These are phyloP conservation scores for Eurois occulta DNA, from an alignment of 2,888 invertebrate genomes.

Conservation along the genomic window DNA sequence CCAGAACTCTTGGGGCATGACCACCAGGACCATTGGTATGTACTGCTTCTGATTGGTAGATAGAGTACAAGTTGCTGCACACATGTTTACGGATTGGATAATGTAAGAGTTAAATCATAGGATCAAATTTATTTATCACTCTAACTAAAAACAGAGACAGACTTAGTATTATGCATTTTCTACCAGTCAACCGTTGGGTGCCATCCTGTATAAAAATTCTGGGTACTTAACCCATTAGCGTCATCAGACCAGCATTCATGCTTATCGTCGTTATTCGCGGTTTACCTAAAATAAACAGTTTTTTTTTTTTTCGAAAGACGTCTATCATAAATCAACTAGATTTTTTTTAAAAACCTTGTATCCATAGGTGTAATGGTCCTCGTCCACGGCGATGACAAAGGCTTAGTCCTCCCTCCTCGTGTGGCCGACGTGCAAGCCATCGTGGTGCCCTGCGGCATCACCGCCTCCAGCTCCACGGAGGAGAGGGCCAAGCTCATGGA, in stretches of 20 bases:
- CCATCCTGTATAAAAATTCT: too few species aligned
- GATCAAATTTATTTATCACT: background rate
- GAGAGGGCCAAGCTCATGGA: slow-evolving; percentile 92
- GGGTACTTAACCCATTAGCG: too few species aligned
- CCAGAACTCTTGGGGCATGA: slow-evolving; percentile 99
- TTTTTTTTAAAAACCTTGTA: background rate
- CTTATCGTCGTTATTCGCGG: too few species aligned
- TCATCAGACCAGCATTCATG: too few species aligned
- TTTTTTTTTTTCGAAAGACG: too few species aligned
- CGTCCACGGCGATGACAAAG: slow-evolving; percentile 99
- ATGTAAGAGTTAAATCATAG: background rate
- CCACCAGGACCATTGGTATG: slow-evolving; percentile 97
- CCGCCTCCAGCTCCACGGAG: slow-evolving; percentile 93
- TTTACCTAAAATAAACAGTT: too few species aligned
- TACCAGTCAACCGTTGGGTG: too few species aligned
- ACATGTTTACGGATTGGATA: background rate
- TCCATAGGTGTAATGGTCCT: slow-evolving; percentile 94
- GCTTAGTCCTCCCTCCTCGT: slow-evolving; percentile 98
- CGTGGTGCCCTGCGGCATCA: slow-evolving; percentile 99
- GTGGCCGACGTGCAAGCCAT: slow-evolving; percentile 97
- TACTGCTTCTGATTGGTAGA: background rate
- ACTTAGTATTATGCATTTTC: too few species aligned
- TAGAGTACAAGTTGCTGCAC: background rate
- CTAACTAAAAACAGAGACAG: too few species aligned
- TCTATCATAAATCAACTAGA: background rate